Evolutionary conservation across 2,888 invertebrate genomes (phyloP), one percentile per base, ranked within the genome.

Genomic region (Drosophila parthenogenetica): DNA sequence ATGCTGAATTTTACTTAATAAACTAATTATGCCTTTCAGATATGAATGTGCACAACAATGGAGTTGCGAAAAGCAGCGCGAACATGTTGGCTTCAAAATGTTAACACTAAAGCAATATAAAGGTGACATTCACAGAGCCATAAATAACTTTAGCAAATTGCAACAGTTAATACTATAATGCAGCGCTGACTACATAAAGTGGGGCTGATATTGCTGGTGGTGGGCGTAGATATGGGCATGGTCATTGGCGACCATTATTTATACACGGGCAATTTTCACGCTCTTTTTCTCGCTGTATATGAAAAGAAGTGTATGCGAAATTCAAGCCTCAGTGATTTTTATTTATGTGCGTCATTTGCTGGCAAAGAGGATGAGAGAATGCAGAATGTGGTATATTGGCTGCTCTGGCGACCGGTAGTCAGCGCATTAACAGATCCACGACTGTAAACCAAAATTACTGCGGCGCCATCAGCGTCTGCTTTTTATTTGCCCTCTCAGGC

Each of bases 291-390:
- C 59, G 40, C 43, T 22, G 68, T 19, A 22, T 48, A 57, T 14
- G 50, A 62, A 63, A 73, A 53, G 39, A 17, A 79, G 39, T 71
- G 46, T 61, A 73, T 78, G 85, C 82, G 77, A 84, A 77, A 87
- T 89, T 79, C 87, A 87, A 87, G 85, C 78, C 62, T 81, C 75
- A 79, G 73, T 79, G 85, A 79, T 76, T 86, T 86, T 86, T 77
- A 86, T 86, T 89, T 87, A 89, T 87, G 78, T 66, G 62, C 62
- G 63, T 64, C 59, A 64, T 65, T 73, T 57, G 22, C 35, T 2
- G 22, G 7, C 8, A 13, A 5, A 35, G 22, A 46, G 46, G 68
- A 11, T 16, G 19, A 25, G 32, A 16, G 35, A 17, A 10, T 35
- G 13, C 35, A 13, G 13, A 35, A 35, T n/a, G 16, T 1, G 19